phyloP scores from a whole-genome alignment of 2,113 vertebrate genomes.

The Nesogale talazaci region DNA sequence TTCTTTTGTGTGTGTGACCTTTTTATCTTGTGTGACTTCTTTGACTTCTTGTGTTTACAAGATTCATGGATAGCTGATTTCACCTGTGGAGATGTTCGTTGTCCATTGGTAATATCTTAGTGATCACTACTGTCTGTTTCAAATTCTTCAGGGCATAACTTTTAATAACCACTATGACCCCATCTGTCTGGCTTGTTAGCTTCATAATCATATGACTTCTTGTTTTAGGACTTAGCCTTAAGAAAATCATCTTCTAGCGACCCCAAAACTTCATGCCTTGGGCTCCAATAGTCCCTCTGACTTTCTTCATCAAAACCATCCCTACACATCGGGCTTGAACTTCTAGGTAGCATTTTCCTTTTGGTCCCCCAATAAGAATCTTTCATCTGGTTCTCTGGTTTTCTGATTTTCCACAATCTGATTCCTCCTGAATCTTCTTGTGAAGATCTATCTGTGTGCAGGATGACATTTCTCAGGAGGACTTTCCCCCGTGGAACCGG shows the following conservation, averaged over 20 bases:
- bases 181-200: no score
- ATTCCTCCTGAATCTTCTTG: conserved; percentile 98
- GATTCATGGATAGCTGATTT: conserved; percentile 85
- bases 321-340: conserved; percentile 93
- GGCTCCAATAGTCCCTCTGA: conserved; percentile 83
- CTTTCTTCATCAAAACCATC: conserved; percentile 92
- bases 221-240: conserved; percentile 93
- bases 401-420: conserved; percentile 98
- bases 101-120: conserved; percentile 84
- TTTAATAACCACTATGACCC: conserved; percentile 99
- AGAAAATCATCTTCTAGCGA: conserved; percentile 89
- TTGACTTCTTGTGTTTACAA: conserved; percentile 89
- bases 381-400: conserved; percentile 90
- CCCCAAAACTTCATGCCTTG: conserved; percentile 81
- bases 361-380: conserved; percentile 84
- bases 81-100: conserved; percentile 83
- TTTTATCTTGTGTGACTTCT: conserved; percentile 93
- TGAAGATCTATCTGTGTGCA: no score
- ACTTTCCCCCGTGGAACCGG: no score
- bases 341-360: conserved; percentile 83
- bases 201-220: conserved; percentile 95
- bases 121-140: conserved; percentile 91
- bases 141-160: conserved; percentile 97
- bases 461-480: no score
- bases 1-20: conserved; percentile 91